Evolutionary conservation across 2,888 invertebrate species (phyloP).

Genomic region (Dolichomitus sp.): DNA sequence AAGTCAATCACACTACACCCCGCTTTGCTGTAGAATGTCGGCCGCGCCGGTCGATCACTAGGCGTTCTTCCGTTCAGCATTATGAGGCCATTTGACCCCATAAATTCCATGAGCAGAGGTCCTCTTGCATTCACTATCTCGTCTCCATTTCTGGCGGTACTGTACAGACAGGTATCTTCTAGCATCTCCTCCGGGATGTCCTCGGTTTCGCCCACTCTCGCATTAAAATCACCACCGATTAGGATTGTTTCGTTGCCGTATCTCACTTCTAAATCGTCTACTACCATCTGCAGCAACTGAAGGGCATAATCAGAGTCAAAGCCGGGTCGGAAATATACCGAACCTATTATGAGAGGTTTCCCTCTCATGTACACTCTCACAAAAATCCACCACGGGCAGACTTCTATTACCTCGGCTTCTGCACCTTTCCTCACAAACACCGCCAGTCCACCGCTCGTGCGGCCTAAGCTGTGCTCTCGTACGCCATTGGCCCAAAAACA

Average conservation of each 20-base stretch:
- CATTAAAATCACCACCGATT: constrained; percentile 14
- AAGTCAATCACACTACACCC: background rate
- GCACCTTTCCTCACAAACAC: constrained; percentile 1
- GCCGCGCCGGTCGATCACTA: constrained; percentile 5
- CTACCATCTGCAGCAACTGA: background rate
- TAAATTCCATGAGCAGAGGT: background rate
- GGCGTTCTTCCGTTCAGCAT: background rate
- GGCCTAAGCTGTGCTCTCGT: constrained; percentile 19
- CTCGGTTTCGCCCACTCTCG: constrained; percentile 4
- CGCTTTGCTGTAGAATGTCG: background rate
- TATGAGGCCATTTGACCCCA: background rate
- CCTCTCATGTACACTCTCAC: constrained; percentile 18
- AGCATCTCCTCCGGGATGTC: constrained; percentile 11
- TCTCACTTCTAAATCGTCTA: constrained; percentile 5
- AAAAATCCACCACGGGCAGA: constrained; percentile 38
- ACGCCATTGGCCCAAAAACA: constrained; percentile 6
- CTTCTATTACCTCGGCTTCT: constrained; percentile 3
- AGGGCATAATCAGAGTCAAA: constrained; percentile 8
- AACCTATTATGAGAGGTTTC: constrained; percentile 2
- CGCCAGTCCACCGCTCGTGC: constrained; percentile 37
- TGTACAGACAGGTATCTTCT: background rate
- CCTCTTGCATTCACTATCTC: background rate
- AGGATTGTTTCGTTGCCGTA: background rate
- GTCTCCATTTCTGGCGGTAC: constrained; percentile 13
- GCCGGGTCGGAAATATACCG: constrained; percentile 20